Base-by-base conservation (phyloP, 2,888 invertebrate genomes). In the Apoda limacodes region DNA sequence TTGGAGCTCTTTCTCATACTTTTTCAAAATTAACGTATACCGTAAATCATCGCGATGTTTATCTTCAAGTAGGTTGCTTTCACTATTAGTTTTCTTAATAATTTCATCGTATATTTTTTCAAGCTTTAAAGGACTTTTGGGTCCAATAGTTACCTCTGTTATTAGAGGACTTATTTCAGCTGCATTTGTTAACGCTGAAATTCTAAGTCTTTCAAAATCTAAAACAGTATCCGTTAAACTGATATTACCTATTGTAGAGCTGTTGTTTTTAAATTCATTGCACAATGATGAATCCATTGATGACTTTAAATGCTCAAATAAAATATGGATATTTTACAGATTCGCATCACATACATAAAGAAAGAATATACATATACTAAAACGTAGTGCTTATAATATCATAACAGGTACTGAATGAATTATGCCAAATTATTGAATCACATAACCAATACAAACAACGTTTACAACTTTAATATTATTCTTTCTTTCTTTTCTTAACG, bases 101-200 rank as follows among this genome's bases (percentile, higher is more conserved):
- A 58, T 51, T 9, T 41, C 42, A 17, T 41, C 31, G 9, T 37
- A 31, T n/a, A 37, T 34, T 20, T 43, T 39, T 17, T 46, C 46
- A 30, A 66, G 50, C 11, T 51, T 48, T 7, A 39, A 19, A 6
- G 57, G 55, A 29, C 55, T 63, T 9, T 61, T 63, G 1, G 83
- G 82, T 1, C 83, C 83, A 32, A 84, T 75, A 0, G 85, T 86
- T 1, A 80, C 80, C 56, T 81, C 72, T 39, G 72, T 71, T 2
- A 85, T 62, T 19, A 58, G 49, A 2, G 74, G 70, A 36, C 83
- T 83, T 13, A 85, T 74, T 48, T 68, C 65, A 10, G 76, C 80
- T 3, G 83, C 84, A 55, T 86, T 87, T 20, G 71, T 76, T 13
- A 88, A 54, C 4, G 84, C 85, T 3, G 86, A 83, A 35, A 85